Evolutionary conservation across 2,113 vertebrate genomes (phyloP).

Genomic region (Pollachius pollachius): DNA sequence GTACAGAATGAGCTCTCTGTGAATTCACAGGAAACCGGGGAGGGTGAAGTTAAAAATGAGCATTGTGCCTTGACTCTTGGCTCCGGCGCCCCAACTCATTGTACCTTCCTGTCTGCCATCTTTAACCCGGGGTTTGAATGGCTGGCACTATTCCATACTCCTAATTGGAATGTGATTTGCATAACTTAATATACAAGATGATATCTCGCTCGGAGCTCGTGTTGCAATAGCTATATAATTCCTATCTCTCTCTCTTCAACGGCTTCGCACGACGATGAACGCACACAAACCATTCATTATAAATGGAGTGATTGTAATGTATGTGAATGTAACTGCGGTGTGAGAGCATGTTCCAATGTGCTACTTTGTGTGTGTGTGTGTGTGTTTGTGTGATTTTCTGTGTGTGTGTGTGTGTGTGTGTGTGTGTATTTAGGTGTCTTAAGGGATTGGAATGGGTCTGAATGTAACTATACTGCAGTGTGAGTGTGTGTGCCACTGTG

Average conservation of each 20-base stretch:
- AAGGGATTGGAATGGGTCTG: too few species aligned
- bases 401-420: too few species aligned
- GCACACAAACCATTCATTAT: neutral
- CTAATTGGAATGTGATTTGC: constrained; percentile 22
- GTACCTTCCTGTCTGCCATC: neutral
- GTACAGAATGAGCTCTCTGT: neutral
- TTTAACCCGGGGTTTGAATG: neutral
- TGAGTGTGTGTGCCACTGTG: too few species aligned
- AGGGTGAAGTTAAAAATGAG: neutral
- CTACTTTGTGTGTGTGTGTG: too few species aligned
- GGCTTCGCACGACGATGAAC: neutral
- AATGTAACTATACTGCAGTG: too few species aligned
- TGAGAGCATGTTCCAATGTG: too few species aligned
- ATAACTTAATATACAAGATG: constrained; percentile 10
- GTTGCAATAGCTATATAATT: constrained; percentile 1
- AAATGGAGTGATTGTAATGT: too few species aligned
- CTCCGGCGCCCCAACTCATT: neutral
- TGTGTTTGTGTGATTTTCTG: too few species aligned
- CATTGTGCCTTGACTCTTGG: neutral
- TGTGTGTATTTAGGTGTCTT: too few species aligned
- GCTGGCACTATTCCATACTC: constrained; percentile 6
- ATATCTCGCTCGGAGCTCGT: neutral
- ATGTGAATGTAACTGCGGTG: too few species aligned
- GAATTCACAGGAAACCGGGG: constrained; percentile 12
- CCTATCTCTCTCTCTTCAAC: too few species aligned